phyloP scores from a whole-genome alignment of 1,140 invertebrate genomes.

The Rhagoletis zephyria region DNA sequence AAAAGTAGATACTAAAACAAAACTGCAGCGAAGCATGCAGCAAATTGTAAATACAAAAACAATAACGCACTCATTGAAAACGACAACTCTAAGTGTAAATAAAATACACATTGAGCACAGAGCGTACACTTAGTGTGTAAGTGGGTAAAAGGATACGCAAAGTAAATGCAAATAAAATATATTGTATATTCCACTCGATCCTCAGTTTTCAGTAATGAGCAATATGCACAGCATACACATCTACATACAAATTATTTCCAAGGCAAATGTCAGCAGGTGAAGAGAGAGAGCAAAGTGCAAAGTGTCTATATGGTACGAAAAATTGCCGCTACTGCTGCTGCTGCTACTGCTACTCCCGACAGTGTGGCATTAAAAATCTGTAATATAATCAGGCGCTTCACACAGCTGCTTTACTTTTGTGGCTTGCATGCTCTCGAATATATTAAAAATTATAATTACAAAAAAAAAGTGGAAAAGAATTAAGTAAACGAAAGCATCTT shows the following conservation, averaged over 20 bases:
- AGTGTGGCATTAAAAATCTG: constrained; percentile 14
- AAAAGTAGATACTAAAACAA: neutral
- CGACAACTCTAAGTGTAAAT: neutral
- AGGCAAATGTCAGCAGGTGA: neutral
- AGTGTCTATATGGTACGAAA: neutral
- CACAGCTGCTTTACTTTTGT: neutral
- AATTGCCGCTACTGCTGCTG: too few species aligned
- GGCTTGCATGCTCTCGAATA: neutral
- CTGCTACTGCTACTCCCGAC: neutral
- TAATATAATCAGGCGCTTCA: neutral
- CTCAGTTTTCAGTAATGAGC: neutral
- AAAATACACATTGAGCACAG: constrained; percentile 31
- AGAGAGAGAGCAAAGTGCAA: neutral
- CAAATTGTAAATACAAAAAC: neutral
- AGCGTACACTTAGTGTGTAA: neutral
- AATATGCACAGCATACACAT: neutral
- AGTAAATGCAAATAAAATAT: constrained; percentile 29
- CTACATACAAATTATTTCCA: neutral
- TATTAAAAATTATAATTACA: constrained; percentile 27
- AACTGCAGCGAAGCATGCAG: neutral
- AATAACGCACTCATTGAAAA: constrained; percentile 10
- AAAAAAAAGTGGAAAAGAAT: neutral
- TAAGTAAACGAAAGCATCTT: neutral
- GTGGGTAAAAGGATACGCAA: constrained; percentile 33
- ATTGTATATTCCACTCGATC: neutral